These are phyloP conservation scores for Episyrphus balteatus DNA, from an alignment of 1,140 invertebrate genomes.

Conservation along the genomic window DNA sequence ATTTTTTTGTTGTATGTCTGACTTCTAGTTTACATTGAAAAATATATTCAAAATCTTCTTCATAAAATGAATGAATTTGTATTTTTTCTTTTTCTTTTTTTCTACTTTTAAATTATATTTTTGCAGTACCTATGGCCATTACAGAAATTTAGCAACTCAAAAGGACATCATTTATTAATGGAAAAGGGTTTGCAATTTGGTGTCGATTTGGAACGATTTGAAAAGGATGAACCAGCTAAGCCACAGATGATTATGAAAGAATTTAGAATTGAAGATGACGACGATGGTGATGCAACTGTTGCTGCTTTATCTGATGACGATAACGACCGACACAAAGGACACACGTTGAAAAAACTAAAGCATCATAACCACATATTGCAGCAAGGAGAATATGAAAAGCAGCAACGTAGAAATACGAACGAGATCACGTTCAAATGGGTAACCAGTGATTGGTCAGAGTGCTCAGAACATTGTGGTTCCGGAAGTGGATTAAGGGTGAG, in stretches of 20 bases:
- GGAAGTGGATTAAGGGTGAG: slow-evolving; percentile 40
- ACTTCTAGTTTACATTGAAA: too few relatives aligned
- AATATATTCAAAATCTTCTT: too few relatives aligned
- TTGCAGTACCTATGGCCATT: slow-evolving; percentile 59
- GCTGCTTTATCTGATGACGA: background rate
- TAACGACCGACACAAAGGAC: background rate
- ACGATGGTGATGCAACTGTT: background rate
- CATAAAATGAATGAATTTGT: background rate
- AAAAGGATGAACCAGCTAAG: slow-evolving; percentile 24
- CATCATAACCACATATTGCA: background rate
- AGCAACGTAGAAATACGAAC: slow-evolving; percentile 38
- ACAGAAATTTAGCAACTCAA: slow-evolving; percentile 53
- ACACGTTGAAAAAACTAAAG: slow-evolving; percentile 1
- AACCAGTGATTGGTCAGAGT: slow-evolving; percentile 72
- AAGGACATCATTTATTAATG: slow-evolving; percentile 42
- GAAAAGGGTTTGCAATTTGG: slow-evolving; percentile 26
- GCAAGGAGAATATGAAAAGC: slow-evolving; percentile 22
- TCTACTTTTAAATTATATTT: slow-evolving; percentile 5
- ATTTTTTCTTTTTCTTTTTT: background rate
- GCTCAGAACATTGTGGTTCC: slow-evolving; percentile 75
- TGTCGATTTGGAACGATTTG: slow-evolving; percentile 23
- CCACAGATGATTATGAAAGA: slow-evolving; percentile 2
- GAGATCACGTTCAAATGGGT: slow-evolving; percentile 66
- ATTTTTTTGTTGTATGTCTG: too few relatives aligned
- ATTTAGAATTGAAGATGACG: background rate